Conservation (phyloP, 2,113 vertebrate species). For the Pholis gunnellus region DNA sequence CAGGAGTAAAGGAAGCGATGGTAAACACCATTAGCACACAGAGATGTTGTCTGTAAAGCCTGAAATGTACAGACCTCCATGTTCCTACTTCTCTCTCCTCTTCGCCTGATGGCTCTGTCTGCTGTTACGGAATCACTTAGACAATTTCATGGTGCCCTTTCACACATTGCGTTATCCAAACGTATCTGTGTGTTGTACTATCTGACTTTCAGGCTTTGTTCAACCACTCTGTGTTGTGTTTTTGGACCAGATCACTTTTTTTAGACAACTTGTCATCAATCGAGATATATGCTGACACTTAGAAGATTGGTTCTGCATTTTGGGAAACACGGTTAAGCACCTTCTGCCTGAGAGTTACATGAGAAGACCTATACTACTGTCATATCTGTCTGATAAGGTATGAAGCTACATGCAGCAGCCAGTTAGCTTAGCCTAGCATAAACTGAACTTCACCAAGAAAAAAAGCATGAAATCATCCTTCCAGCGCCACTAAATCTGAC, state of each 20-base stretch:
- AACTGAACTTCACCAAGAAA: not conserved
- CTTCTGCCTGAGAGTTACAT: not conserved
- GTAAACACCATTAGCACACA: conserved; percentile 56
- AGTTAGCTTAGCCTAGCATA: not conserved
- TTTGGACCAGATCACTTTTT: not conserved
- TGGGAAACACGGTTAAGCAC: not conserved
- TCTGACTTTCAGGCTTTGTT: conserved; percentile 24
- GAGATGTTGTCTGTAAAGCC: conserved; percentile 34
- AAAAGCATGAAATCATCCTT: not conserved
- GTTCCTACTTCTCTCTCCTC: conserved; percentile 19
- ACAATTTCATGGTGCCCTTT: conserved; percentile 32
- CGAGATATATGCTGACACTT: not conserved
- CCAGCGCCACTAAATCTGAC: conserved; percentile 1
- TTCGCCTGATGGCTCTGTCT: not conserved
- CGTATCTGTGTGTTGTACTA: not conserved
- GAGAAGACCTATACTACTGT: not conserved
- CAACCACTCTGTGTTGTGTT: not conserved
- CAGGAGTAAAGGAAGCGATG: not conserved
- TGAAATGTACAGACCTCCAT: conserved; percentile 15
- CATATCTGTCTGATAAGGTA: not conserved
- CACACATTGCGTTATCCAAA: conserved; percentile 9
- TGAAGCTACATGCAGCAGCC: not conserved
- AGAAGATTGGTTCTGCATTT: not conserved
- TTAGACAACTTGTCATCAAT: not conserved
- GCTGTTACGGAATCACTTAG: conserved; percentile 33